Base-by-base conservation (phyloP, 37 sponge, comb jelly and placozoan species). In the Theonella swinhoei region DNA sequence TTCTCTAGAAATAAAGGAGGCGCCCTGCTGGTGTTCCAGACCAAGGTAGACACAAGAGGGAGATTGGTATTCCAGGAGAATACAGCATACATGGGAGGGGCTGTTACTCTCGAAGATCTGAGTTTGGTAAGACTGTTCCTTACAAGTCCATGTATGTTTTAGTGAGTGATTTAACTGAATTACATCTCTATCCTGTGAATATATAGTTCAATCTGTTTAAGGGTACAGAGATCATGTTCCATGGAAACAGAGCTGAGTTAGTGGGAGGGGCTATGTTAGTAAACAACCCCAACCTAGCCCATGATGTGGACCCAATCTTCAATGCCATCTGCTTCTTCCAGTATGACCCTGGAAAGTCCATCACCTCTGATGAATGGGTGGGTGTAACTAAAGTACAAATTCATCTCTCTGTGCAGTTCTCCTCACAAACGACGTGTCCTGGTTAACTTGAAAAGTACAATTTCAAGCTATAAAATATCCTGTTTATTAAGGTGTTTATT, bases 301-400 rank as follows among this genome's bases (percentile, higher is more conserved):
- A 77, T 24, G 80, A 80, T 69, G 66, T 85, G 38, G 54, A 83
- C 30, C 35, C 72, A 28, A 37, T 85, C n/a, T 76, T 85, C 77
- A 90, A 90, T 38, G 41, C 77, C 0, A 23, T 64, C 39, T 90
- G 91, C 70, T 90, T 90, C 66, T 70, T 90, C 39, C 91, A 90
- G 72, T 90, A 90, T 58, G 41, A 72, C 5, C 35, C 39, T 14
- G 43, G 14, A 17, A 38, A 7, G 2, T 76, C 75, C 30, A 59
- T 75, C 5, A 42, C 69, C 8, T 77, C 77, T 19, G 14, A 24
- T 58, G 47, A 75, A 23, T 84, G 85, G 85, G 85, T 76, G n/a
- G n/a, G n/a, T n/a, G n/a, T n/a, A n/a, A n/a, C n/a, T n/a, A n/a
- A n/a, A n/a, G n/a, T n/a, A n/a, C n/a, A n/a, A n/a, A n/a, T n/a